Base-by-base conservation (phyloP, 2,797 vertebrate species). In the Cephalopachus bancanus region DNA sequence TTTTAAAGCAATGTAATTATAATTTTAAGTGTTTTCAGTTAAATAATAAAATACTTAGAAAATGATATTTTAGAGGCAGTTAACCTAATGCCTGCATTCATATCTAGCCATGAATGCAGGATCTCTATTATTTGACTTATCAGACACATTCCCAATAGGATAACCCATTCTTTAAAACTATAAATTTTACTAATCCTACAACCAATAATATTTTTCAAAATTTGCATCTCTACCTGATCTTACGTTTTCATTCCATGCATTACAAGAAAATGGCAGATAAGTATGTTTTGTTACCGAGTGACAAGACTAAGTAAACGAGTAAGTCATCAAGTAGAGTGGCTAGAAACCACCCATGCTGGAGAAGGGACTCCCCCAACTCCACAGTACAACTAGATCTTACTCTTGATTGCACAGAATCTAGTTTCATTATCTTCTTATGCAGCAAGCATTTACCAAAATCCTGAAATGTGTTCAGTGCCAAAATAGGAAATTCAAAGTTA, bases 41-140 rank as follows among this genome's bases (percentile, higher is more conserved):
- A 94, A 94, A 86, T 72, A 37, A 37, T 37, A 37, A 71, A 78
- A 76, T 85, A 79, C 12, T 72, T 89, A 67, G 30, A 94, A 89
- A 96, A 86, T 24, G 75, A 17, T 22, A 67, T n/a, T 74, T 83
- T 57, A 92, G 62, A 76, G 62, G 53, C 49, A 72, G 71, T 83
- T 74, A 89, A 55, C 59, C n/a, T 75, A 85, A 89, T 26, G 74
- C 14, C n/a, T 85, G 51, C 0, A 1, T 20, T 49, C 57, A 51
- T 72, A n/a, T 11, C 86, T 84, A 67, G 49, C 44, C 5, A 10
- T 55, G 17, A 96, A 64, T 51, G 15, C 3, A 67, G 81, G 22
- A 55, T 79, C 3, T 80, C 26, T 81, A 62, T 69, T 55, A 49
- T 37, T 37, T 37, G 37, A 76, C 33, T 86, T 75, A 55, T 10